Evolutionary conservation across 2,888 invertebrate genomes (phyloP).

Genomic region (Callimorpha dominula): DNA sequence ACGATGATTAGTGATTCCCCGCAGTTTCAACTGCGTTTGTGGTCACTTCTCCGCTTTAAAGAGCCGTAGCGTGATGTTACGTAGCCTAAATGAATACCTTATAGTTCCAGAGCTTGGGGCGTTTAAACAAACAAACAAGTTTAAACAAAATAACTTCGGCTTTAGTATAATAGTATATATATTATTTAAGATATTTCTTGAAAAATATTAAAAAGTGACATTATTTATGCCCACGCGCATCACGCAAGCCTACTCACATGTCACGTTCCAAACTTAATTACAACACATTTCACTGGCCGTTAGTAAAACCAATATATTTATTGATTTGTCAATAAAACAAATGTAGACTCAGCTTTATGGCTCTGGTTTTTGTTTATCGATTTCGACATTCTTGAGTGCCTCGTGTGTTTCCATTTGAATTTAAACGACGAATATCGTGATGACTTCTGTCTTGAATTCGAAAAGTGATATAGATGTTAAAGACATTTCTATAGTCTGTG

Average conservation of each 20-base stretch:
- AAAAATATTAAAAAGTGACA: slow-evolving; percentile 5
- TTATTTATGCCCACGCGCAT: slow-evolving; percentile 25
- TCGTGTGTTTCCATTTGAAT: slow-evolving; percentile 7
- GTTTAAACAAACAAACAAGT: too few species aligned
- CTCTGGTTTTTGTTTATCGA: slow-evolving; percentile 16
- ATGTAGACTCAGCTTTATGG: slow-evolving; percentile 21
- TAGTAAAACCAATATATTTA: slow-evolving; percentile 38
- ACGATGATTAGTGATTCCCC: too few species aligned
- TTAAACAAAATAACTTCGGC: too few species aligned
- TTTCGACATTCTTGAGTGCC: slow-evolving; percentile 27
- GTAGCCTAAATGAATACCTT: too few species aligned
- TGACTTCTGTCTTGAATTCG: background rate
- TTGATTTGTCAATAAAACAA: slow-evolving; percentile 20
- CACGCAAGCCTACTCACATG: slow-evolving; percentile 16
- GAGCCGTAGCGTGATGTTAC: too few species aligned
- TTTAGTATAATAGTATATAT: too few species aligned
- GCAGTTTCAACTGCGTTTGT: too few species aligned
- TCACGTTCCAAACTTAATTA: slow-evolving; percentile 38
- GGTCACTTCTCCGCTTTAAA: too few species aligned
- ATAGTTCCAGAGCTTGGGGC: too few species aligned
- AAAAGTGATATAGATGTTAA: background rate
- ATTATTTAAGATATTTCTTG: background rate
- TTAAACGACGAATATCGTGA: background rate
- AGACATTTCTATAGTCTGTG: too few species aligned
- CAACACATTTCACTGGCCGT: slow-evolving; percentile 23